phyloP scores from a whole-genome alignment of 2,888 invertebrate genomes.

The Perizoma affinitatum region DNA sequence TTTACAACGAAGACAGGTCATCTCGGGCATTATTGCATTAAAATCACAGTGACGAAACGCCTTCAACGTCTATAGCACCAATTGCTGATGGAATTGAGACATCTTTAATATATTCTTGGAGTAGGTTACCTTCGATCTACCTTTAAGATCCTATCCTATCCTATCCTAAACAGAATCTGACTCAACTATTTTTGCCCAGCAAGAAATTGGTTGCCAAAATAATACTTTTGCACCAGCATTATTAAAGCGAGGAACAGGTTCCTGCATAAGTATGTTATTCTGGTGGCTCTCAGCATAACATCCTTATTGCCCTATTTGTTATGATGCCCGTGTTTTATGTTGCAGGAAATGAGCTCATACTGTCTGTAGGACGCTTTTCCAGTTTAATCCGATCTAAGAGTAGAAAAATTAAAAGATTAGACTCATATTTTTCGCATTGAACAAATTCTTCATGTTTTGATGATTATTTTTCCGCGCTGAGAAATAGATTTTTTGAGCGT shows the following conservation, averaged over 20 bases:
- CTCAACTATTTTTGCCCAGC: not conserved
- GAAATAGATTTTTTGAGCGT: not conserved
- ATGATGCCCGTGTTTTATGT: slow-evolving; percentile 62
- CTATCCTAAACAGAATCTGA: too few species aligned
- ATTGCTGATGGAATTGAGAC: slow-evolving; percentile 6
- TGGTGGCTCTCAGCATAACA: slow-evolving; percentile 54
- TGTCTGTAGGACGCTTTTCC: slow-evolving; percentile 54
- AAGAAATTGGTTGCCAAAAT: slow-evolving; percentile 18
- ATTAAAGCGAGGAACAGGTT: slow-evolving; percentile 67
- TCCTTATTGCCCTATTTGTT: slow-evolving; percentile 69
- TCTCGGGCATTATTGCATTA: slow-evolving; percentile 51
- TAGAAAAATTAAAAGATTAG: slow-evolving; percentile 48
- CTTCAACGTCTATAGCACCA: slow-evolving; percentile 14
- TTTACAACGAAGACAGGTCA: slow-evolving; percentile 48
- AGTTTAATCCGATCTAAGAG: slow-evolving; percentile 54
- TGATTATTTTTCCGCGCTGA: slow-evolving; percentile 33
- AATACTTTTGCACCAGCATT: slow-evolving; percentile 47
- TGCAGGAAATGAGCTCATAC: slow-evolving; percentile 65
- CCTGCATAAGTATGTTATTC: slow-evolving; percentile 50
- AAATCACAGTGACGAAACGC: slow-evolving; percentile 46
- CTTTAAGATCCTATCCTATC: too few species aligned
- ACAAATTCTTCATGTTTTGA: slow-evolving; percentile 35
- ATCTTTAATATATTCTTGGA: not conserved
- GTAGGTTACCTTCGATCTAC: too few species aligned
- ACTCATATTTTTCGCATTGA: slow-evolving; percentile 40